These are phyloP conservation scores for Phanerotoma sp. DNA, from an alignment of 2,888 invertebrate species.

Conservation along the genomic window DNA sequence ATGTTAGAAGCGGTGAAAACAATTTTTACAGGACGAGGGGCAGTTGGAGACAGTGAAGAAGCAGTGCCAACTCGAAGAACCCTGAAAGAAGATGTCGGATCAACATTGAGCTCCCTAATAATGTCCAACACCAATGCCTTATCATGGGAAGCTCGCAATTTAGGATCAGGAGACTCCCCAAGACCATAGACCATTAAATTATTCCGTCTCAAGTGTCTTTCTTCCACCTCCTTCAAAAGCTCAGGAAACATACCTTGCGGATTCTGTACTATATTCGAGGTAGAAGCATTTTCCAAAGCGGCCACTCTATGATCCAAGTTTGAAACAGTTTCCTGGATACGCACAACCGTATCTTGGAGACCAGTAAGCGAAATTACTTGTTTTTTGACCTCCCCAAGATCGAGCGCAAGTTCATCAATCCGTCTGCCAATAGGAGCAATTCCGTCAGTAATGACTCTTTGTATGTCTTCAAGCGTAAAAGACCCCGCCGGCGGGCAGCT, in stretches of 20 bases:
- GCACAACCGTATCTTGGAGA: neutral
- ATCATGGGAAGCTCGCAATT: neutral
- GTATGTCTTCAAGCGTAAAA: neutral
- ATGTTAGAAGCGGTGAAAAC: neutral
- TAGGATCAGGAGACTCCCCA: neutral
- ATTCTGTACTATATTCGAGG: too few relatives aligned
- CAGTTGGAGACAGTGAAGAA: neutral
- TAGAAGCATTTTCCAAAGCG: neutral
- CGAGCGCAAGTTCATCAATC: neutral
- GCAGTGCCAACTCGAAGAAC: neutral
- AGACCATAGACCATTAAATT: neutral
- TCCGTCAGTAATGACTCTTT: neutral
- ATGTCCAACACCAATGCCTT: neutral
- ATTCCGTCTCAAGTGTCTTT: neutral
- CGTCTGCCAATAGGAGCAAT: neutral
- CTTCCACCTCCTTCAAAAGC: neutral
- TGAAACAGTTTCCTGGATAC: neutral
- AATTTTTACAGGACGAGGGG: neutral
- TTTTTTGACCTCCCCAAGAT: neutral
- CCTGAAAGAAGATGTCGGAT: neutral
- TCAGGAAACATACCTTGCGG: neutral
- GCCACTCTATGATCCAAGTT: neutral
- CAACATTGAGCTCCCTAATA: neutral
- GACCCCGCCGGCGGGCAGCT: too few relatives aligned
- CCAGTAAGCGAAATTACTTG: neutral